Base-by-base conservation (phyloP, 2,113 vertebrate genomes). In the Percopsis transmontana region DNA sequence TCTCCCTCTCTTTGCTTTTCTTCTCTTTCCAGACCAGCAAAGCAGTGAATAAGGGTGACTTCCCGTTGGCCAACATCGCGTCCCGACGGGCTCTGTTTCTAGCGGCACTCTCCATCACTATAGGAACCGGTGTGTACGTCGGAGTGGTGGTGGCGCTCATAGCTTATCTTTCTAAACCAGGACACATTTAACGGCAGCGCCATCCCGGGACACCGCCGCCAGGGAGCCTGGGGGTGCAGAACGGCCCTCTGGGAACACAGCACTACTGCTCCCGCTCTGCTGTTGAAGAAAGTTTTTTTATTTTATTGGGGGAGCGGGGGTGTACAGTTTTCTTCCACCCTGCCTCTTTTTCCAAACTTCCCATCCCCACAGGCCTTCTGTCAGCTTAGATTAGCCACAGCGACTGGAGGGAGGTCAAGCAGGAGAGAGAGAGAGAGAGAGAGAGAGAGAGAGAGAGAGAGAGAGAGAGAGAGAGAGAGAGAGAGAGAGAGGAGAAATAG, bases 31-130 rank as follows among this genome's bases (percentile, higher is more conserved):
- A 98, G 97, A 98, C 97, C 81, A 96, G 94, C 92, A 98, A 98
- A 87, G 97, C 97, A 38, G 95, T 98, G 87, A 95, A 96, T 75
- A 98, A 98, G 88, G 97, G 97, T 68, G 95, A 99, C 93, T 97
- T 98, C 85, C 94, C 95, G 0, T 79, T 95, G 92, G 97, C 97
- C 75, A 96, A 93, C 88, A 94, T 95, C 58, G 94, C 96, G 39
- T 99, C 97, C 40, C 93, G 96, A 24, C 89, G 96, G 72, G 96
- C 97, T 64, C 90, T 99, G 56, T 98, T 99, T 91, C 92, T 99
- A 3, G 97, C 97, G 0, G 95, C 94, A 0, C 96, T 98, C 72
- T 96, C 97, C 90, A 98, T 99, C 76, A 97, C 96, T 58, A 96
- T 99, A 14, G 97, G 97, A 74, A 94, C 97, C 0, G 97, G 96